Conservation (phyloP, 1,140 invertebrate genomes). For the Trigoniulus corallinus region DNA sequence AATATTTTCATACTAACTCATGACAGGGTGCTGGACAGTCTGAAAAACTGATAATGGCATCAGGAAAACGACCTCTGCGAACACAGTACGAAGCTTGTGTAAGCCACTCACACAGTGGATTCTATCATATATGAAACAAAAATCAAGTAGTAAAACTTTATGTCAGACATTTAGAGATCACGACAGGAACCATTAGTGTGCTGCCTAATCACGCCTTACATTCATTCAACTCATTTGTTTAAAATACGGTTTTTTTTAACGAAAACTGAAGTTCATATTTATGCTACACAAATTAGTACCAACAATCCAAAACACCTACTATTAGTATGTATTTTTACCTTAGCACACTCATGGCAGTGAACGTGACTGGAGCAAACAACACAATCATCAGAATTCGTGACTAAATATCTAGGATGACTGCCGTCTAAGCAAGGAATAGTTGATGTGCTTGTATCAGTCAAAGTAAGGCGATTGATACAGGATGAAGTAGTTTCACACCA, state of each 20-base stretch:
- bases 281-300: too few species aligned
- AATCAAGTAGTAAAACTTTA: too few species aligned
- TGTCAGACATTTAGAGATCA: too few species aligned
- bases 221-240: too few species aligned
- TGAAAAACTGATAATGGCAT: conserved; percentile 15
- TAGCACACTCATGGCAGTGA: conserved; percentile 59
- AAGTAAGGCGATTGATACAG: background rate
- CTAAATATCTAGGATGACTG: conserved; percentile 51
- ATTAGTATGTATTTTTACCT: conserved; percentile 16
- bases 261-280: too few species aligned
- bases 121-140: too few species aligned
- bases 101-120: conserved; percentile 67
- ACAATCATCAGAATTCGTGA: conserved; percentile 59
- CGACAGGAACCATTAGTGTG: too few species aligned
- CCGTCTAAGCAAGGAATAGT: background rate
- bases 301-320: background rate
- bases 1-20: conserved; percentile 13
- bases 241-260: too few species aligned
- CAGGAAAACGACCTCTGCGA: conserved; percentile 43
- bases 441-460: background rate
- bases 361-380: conserved; percentile 72
- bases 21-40: conserved; percentile 24
- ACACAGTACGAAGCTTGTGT: conserved; percentile 64
- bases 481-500: conserved; percentile 49
- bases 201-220: too few species aligned